These are phyloP conservation scores for Hiodon alosoides DNA, from an alignment of 2,113 vertebrate genomes.

Conservation along the genomic window DNA sequence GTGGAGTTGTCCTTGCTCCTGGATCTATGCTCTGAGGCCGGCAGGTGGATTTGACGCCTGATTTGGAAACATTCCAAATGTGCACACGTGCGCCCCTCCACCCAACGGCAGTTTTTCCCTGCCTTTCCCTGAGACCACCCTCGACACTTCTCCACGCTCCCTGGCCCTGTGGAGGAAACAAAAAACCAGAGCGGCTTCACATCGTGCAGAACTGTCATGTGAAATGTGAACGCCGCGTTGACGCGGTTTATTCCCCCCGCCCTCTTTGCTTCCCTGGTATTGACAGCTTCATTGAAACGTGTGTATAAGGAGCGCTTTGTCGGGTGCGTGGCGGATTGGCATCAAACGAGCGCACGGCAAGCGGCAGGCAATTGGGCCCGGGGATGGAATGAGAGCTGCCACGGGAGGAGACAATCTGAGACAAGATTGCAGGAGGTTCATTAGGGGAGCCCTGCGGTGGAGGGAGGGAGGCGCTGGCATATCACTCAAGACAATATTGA, in stretches of 20 bases:
- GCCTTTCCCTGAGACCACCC: conserved; percentile 10
- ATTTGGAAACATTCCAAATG: conserved; percentile 26
- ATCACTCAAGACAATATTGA: background rate
- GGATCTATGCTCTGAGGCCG: no score
- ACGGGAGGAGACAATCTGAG: background rate
- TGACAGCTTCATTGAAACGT: conserved; percentile 24
- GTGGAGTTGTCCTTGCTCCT: no score
- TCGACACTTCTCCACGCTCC: conserved; percentile 18
- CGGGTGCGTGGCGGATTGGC: conserved; percentile 35
- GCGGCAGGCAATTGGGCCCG: conserved; percentile 54
- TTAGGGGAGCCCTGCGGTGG: background rate
- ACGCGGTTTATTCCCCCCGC: conserved; percentile 27
- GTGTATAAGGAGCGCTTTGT: conserved; percentile 2
- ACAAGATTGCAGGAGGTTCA: conserved; percentile 20
- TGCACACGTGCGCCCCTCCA: conserved; percentile 30
- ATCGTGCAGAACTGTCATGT: conserved; percentile 52
- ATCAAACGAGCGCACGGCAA: conserved; percentile 39
- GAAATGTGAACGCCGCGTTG: conserved; percentile 52
- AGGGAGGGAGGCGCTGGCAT: background rate
- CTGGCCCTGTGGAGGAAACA: conserved; percentile 40
- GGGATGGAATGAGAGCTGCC: conserved; percentile 20
- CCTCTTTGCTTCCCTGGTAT: conserved; percentile 19
- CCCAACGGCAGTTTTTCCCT: conserved; percentile 27
- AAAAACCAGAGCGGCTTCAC: conserved; percentile 29
- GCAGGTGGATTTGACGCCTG: conserved; percentile 5